Evolutionary conservation across 2,113 vertebrate genomes (phyloP).

Genomic region (Climacteris rufus): DNA sequence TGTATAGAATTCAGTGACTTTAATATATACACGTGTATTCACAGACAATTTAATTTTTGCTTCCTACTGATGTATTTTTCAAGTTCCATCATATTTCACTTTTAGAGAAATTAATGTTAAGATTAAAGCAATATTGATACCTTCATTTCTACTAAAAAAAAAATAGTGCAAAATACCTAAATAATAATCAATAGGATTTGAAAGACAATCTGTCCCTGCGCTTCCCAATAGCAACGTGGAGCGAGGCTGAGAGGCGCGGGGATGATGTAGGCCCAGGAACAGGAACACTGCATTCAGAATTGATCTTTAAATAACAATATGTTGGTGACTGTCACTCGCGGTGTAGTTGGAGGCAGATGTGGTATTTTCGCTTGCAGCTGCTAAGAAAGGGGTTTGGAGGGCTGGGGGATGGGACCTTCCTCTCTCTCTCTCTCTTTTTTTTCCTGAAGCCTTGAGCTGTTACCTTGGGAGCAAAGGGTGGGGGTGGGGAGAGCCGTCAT

Average conservation of each 20-base stretch:
- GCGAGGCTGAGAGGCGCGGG: neutral
- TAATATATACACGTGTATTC: neutral
- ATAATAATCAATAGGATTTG: slow-evolving; percentile 40
- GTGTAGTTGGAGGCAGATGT: slow-evolving; percentile 60
- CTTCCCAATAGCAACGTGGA: neutral
- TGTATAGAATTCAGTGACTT: neutral
- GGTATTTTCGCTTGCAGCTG: slow-evolving; percentile 56
- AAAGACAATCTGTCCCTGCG: neutral
- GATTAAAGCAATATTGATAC: slow-evolving; percentile 10
- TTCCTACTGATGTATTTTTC: neutral
- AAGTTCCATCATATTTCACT: neutral
- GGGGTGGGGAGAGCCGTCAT: slow-evolving; percentile 49
- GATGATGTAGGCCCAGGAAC: slow-evolving; percentile 10
- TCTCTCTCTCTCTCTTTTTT: neutral
- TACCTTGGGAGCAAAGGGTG: slow-evolving; percentile 59
- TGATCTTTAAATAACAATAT: slow-evolving; percentile 61
- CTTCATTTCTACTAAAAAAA: neutral
- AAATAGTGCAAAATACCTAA: neutral
- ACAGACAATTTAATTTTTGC: slow-evolving; percentile 18
- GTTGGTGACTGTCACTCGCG: slow-evolving; percentile 36
- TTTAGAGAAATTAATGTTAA: slow-evolving; percentile 2
- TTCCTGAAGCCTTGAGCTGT: slow-evolving; percentile 51
- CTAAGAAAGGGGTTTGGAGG: slow-evolving; percentile 46
- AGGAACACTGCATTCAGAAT: slow-evolving; percentile 13
- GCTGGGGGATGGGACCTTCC: slow-evolving; percentile 56